Evolutionary conservation across 2,888 invertebrate genomes (phyloP).

Genomic region (Thymelicus lineola): DNA sequence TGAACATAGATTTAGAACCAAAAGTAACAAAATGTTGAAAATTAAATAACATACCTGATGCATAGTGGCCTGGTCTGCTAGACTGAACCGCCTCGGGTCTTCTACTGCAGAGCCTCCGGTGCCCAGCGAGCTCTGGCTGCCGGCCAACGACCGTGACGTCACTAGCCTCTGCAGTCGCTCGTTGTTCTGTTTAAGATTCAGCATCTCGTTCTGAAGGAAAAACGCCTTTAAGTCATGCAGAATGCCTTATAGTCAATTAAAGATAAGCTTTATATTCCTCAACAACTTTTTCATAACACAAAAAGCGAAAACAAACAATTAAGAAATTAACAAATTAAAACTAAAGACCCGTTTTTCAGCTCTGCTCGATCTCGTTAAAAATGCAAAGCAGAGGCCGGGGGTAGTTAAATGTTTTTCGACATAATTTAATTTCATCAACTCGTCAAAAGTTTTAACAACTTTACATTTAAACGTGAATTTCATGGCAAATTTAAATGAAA

Average conservation of each 20-base stretch:
- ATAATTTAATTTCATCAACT: conserved; percentile 25
- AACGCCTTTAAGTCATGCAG: conserved; percentile 15
- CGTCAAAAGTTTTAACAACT: conserved; percentile 10
- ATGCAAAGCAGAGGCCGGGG: conserved; percentile 23
- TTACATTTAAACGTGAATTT: neutral
- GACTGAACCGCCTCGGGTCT: conserved; percentile 85
- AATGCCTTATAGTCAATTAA: neutral
- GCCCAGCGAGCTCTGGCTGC: conserved; percentile 86
- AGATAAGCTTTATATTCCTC: conserved; percentile 1
- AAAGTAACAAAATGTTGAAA: neutral
- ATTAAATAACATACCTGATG: conserved; percentile 66
- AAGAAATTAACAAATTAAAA: conserved; percentile 34
- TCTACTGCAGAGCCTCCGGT: conserved; percentile 77
- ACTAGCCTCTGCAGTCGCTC: conserved; percentile 96
- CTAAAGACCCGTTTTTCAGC: conserved; percentile 19
- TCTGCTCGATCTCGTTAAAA: conserved; percentile 28
- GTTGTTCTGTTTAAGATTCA: conserved; percentile 98
- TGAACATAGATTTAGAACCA: too few species aligned
- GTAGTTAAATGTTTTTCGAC: conserved; percentile 25
- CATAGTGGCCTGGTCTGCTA: conserved; percentile 84
- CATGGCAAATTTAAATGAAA: neutral
- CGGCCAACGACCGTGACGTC: conserved; percentile 86
- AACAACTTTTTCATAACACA: conserved; percentile 14
- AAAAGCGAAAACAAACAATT: conserved; percentile 26
- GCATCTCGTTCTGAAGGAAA: conserved; percentile 94